These are phyloP conservation scores for Anarhynchus alexandrinus DNA, from an alignment of 2,113 vertebrate species.

Conservation along the genomic window DNA sequence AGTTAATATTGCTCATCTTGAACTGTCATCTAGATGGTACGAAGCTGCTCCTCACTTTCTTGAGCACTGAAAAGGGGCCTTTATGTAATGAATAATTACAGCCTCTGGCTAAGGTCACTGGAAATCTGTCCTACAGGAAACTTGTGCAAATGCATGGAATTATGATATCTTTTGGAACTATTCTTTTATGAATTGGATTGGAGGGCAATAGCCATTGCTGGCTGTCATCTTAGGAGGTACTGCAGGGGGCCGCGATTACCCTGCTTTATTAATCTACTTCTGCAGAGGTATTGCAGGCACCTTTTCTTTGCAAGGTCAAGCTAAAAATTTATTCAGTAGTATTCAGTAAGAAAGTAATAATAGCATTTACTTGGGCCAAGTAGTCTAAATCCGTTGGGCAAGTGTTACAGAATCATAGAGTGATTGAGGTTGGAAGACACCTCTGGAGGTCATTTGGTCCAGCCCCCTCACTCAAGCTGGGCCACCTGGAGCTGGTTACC, in stretches of 20 bases:
- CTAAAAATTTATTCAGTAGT: not conserved
- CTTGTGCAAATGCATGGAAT: not conserved
- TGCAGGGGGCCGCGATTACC: not conserved
- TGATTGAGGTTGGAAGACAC: not conserved
- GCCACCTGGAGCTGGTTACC: not conserved
- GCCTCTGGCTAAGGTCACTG: not conserved
- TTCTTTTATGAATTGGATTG: not conserved
- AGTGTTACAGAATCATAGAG: not conserved
- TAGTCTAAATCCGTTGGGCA: not conserved
- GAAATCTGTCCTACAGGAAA: constrained; percentile 15
- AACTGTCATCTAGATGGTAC: not conserved
- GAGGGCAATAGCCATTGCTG: not conserved
- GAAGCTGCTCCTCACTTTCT: not conserved
- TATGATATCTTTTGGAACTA: constrained; percentile 4
- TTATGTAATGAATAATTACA: constrained; percentile 12
- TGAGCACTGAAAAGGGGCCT: not conserved
- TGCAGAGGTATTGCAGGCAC: not conserved
- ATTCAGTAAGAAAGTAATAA: not conserved
- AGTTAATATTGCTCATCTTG: constrained; percentile 43
- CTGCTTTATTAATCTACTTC: not conserved
- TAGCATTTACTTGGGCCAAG: not conserved
- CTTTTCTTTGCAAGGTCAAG: not conserved
- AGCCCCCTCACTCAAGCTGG: not conserved
- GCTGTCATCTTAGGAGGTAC: not conserved
- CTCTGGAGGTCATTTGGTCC: not conserved